These are phyloP conservation scores for Cyanistes caeruleus DNA, from an alignment of 2,113 vertebrate species.

Conservation along the genomic window DNA sequence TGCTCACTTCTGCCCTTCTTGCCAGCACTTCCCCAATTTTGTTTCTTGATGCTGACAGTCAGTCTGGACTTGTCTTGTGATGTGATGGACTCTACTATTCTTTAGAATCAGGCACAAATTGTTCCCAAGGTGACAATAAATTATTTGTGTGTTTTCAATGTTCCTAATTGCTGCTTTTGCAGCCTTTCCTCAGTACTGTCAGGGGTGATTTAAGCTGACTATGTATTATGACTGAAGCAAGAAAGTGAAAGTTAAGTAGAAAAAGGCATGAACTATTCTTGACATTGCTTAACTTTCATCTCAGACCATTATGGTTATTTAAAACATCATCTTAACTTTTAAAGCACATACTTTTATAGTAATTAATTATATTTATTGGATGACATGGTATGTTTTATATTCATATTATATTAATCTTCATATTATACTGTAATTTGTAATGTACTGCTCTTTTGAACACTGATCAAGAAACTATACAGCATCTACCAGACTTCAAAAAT, in stretches of 20 bases:
- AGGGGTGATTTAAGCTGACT: background rate
- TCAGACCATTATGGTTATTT: background rate
- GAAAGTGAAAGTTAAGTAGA: background rate
- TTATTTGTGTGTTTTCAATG: conserved; percentile 9
- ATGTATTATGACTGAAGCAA: background rate
- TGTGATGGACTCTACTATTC: background rate
- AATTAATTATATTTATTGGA: background rate
- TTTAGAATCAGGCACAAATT: background rate
- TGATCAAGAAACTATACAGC: background rate
- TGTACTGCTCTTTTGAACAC: background rate
- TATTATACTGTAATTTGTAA: background rate
- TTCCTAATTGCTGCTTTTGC: conserved; percentile 24
- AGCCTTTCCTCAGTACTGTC: background rate
- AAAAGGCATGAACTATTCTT: background rate
- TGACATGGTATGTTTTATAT: background rate
- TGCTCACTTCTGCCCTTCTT: background rate
- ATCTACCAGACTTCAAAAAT: background rate
- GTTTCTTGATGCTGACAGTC: background rate
- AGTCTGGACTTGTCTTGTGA: background rate
- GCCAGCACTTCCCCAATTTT: background rate
- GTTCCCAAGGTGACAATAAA: conserved; percentile 25
- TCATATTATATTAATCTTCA: background rate
- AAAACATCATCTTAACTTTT: background rate
- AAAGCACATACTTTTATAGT: background rate
- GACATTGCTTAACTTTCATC: background rate